Conservation (phyloP, 2,888 invertebrate species). For the Leucoptera coffeella region DNA sequence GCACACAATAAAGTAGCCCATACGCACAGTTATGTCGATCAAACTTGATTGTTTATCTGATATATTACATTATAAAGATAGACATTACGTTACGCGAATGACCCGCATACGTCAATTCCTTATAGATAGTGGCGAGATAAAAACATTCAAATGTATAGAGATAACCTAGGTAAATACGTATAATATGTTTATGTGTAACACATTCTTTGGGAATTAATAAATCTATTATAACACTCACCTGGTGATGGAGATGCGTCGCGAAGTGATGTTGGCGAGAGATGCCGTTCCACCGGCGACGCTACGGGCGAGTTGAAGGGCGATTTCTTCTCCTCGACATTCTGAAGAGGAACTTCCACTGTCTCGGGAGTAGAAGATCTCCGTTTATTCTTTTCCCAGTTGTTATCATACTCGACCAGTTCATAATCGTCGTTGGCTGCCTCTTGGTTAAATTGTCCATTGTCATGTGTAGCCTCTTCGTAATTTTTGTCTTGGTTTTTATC, state of each 20-base stretch:
- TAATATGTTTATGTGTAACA: too few relatives aligned
- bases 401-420: slow-evolving; percentile 24
- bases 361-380: slow-evolving; percentile 38
- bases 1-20: too few relatives aligned
- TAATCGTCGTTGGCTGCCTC: slow-evolving; percentile 24
- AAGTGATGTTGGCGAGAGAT: slow-evolving; percentile 19
- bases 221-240: too few relatives aligned
- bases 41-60: too few relatives aligned
- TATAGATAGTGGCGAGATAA: slow-evolving; percentile 19
- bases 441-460: too few relatives aligned
- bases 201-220: too few relatives aligned
- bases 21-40: too few relatives aligned
- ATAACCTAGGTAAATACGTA: too few relatives aligned
- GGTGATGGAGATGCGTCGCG: slow-evolving; percentile 18
- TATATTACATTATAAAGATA: too few relatives aligned
- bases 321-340: slow-evolving; percentile 16
- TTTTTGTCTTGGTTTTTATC: too few relatives aligned
- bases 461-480: too few relatives aligned
- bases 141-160: too few relatives aligned
- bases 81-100: slow-evolving; percentile 1
- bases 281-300: slow-evolving; percentile 29
- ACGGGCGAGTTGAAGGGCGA: slow-evolving; percentile 31
- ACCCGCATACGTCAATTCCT: slow-evolving; percentile 4
- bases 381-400: slow-evolving; percentile 27
- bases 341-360: slow-evolving; percentile 17